Conservation (phyloP, 2,113 vertebrate genomes). For the Fregata magnificens region DNA sequence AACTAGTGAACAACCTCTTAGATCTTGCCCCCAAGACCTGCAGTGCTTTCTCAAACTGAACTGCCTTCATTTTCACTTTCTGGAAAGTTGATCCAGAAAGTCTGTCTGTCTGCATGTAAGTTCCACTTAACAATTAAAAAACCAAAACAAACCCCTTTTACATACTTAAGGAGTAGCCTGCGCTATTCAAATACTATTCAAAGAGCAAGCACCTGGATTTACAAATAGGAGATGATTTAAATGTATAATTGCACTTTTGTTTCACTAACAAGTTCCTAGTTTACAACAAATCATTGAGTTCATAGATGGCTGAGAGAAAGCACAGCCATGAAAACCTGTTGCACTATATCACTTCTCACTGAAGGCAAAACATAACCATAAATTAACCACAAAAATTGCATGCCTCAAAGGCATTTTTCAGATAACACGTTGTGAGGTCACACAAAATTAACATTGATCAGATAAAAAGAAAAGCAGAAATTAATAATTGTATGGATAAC, state of each 20-base stretch:
- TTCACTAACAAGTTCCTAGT: not conserved
- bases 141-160: not conserved
- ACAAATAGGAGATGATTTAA: not conserved
- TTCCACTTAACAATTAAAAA: not conserved
- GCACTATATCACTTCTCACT: not conserved
- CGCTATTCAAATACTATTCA: not conserved
- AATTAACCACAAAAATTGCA: not conserved
- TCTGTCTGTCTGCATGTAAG: not conserved
- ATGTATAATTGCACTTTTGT: not conserved
- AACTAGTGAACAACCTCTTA: not conserved
- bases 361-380: not conserved
- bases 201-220: not conserved
- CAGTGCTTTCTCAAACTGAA: not conserved
- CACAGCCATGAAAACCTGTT: not conserved
- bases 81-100: not conserved
- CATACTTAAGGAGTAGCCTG: not conserved
- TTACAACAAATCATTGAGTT: not conserved
- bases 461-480: constrained; percentile 44
- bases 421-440: not conserved
- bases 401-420: constrained; percentile 1
- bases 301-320: not conserved
- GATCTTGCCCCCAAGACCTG: not conserved
- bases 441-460: constrained; percentile 40
- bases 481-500: not conserved
- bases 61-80: not conserved